Conservation (phyloP, 2,888 invertebrate species). For the Augochlorella aurata region DNA sequence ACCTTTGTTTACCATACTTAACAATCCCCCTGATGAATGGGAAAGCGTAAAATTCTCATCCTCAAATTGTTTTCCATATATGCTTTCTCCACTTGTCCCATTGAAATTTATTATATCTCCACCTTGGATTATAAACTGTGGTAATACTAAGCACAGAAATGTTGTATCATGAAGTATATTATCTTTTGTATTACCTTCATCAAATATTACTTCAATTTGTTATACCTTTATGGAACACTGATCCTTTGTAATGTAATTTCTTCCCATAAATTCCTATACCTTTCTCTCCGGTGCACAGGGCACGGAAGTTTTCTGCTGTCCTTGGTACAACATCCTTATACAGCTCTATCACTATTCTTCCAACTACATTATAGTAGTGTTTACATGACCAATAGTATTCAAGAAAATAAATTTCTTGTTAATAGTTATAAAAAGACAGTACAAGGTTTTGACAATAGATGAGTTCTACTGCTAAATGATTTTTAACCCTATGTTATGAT, state of each 20-base stretch:
- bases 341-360: conserved; percentile 93
- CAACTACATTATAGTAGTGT: conserved; percentile 83
- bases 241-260: conserved; percentile 92
- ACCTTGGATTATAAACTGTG: conserved; percentile 95
- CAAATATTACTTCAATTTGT: conserved; percentile 88
- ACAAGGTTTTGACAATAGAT: not conserved
- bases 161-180: conserved; percentile 12
- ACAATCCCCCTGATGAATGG: conserved; percentile 86
- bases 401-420: conserved; percentile 13
- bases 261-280: conserved; percentile 88
- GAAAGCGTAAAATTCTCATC: conserved; percentile 92
- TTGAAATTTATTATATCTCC: conserved; percentile 90
- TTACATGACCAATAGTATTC: conserved; percentile 40
- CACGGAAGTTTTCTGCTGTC: conserved; percentile 95
- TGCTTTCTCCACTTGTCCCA: conserved; percentile 96
- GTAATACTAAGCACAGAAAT: conserved; percentile 85
- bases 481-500: conserved; percentile 9
- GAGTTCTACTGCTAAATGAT: not conserved
- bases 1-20: conserved; percentile 92
- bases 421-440: conserved; percentile 4
- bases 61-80: conserved; percentile 94
- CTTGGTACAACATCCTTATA: conserved; percentile 92
- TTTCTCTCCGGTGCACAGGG: conserved; percentile 95
- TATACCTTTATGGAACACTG: conserved; percentile 90
- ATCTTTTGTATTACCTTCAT: conserved; percentile 84